Percentiles rank a stretch among this genome's conserved stretches.
These are phyloP conservation scores for Perodicticus potto DNA, from an alignment of 2,797 vertebrate genomes.

Conservation along the genomic window DNA sequence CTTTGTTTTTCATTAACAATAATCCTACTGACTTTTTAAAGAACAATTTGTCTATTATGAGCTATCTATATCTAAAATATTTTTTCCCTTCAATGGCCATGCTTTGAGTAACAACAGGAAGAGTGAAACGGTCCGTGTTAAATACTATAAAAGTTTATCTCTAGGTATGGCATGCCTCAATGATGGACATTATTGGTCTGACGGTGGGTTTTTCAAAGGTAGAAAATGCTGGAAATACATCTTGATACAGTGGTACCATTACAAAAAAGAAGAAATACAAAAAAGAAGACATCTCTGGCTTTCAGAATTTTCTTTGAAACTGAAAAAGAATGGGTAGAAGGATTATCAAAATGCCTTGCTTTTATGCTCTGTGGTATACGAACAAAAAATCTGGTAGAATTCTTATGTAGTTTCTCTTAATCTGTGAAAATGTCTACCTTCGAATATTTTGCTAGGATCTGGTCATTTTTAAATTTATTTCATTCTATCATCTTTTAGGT, in stretches of 20 bases:
- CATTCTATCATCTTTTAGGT: not conserved
- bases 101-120: not conserved
- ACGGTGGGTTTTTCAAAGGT: not conserved
- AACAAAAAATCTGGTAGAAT: not conserved
- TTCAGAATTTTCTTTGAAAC: constrained; percentile 22
- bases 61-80: not conserved
- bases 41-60: constrained; percentile 30
- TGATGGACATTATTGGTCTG: not conserved
- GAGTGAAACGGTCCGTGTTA: not conserved
- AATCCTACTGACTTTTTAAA: constrained; percentile 35
- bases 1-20: constrained; percentile 56
- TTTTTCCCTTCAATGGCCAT: not conserved
- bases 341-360: constrained; percentile 45
- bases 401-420: not conserved
- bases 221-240: constrained; percentile 39
- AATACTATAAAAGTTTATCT: constrained; percentile 32
- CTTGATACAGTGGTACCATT: constrained; percentile 14
- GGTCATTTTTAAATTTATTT: not conserved
- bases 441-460: not conserved
- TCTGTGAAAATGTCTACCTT: constrained; percentile 1
- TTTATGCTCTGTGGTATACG: constrained; percentile 39
- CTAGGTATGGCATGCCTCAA: not conserved
- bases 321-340: not conserved
- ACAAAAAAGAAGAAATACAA: not conserved
- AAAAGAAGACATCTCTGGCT: not conserved